phyloP scores from a whole-genome alignment of 2,113 vertebrate genomes.

The Toxostoma redivivum region DNA sequence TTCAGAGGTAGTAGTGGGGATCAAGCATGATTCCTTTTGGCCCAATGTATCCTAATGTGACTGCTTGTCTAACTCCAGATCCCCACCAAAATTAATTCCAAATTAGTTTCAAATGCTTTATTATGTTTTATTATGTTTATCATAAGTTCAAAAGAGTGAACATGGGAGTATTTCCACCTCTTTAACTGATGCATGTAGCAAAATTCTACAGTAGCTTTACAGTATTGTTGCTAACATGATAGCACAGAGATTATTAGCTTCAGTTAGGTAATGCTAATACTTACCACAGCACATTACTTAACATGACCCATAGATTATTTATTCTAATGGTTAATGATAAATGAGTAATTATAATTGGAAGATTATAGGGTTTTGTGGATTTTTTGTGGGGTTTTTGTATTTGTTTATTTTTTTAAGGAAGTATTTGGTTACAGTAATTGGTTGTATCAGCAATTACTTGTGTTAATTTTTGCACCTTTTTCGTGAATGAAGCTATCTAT shows the following conservation, averaged over 20 bases:
- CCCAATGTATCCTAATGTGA: background rate
- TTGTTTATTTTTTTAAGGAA: background rate
- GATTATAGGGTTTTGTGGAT: too few species aligned
- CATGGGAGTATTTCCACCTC: background rate
- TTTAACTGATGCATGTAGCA: background rate
- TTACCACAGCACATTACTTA: background rate
- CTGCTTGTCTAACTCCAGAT: background rate
- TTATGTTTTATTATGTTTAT: background rate
- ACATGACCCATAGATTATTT: background rate
- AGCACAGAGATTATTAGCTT: background rate
- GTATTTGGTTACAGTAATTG: background rate
- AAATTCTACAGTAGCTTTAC: background rate
- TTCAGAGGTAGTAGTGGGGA: background rate
- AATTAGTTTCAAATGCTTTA: background rate
- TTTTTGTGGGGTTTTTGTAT: background rate
- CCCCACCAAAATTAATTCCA: background rate
- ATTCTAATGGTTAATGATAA: background rate
- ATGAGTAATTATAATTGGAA: background rate
- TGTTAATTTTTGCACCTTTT: background rate
- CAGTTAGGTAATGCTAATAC: background rate
- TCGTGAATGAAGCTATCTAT: background rate
- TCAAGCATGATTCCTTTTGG: background rate
- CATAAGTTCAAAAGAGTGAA: background rate
- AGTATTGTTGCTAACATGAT: background rate
- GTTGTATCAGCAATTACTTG: background rate